phyloP scores from a whole-genome alignment of 2,797 vertebrate genomes.

The Brachyalestes nurse region DNA sequence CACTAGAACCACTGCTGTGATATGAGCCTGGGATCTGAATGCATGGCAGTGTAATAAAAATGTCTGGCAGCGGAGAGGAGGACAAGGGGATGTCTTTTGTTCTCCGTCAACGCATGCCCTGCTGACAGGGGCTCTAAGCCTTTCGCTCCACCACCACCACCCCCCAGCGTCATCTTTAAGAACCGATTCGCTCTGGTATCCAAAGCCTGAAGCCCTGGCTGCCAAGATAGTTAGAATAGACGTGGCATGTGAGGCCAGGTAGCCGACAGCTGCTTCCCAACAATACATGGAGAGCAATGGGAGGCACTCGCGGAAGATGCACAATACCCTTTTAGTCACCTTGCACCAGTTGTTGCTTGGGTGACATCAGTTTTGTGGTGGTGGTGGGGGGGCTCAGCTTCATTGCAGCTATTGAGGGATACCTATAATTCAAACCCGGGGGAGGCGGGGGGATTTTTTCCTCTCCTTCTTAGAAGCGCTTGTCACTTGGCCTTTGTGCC shows the following conservation, averaged over 20 bases:
- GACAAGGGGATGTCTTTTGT: slow-evolving; percentile 52
- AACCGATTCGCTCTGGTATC: slow-evolving; percentile 82
- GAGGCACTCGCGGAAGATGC: slow-evolving; percentile 79
- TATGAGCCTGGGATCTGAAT: slow-evolving; percentile 43
- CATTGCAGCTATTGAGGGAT: slow-evolving; percentile 55
- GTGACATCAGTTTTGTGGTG: slow-evolving; percentile 67
- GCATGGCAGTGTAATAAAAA: slow-evolving; percentile 48
- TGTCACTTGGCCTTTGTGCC: slow-evolving; percentile 54
- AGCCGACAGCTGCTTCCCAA: slow-evolving; percentile 81
- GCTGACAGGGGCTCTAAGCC: slow-evolving; percentile 80
- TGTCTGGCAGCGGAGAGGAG: slow-evolving; percentile 48
- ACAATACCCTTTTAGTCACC: slow-evolving; percentile 77
- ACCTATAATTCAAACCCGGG: slow-evolving; percentile 62
- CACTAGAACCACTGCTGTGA: slow-evolving; percentile 40
- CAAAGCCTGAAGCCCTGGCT: slow-evolving; percentile 76
- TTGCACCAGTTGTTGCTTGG: slow-evolving; percentile 79
- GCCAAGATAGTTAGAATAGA: slow-evolving; percentile 81
- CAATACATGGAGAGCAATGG: slow-evolving; percentile 81
- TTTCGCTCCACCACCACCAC: slow-evolving; percentile 65
- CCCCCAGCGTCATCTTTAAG: slow-evolving; percentile 80
- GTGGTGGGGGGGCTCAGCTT: slow-evolving; percentile 54
- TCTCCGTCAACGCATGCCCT: slow-evolving; percentile 81
- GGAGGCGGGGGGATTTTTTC: slow-evolving; percentile 44
- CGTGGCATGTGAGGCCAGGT: slow-evolving; percentile 78
- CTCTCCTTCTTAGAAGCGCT: slow-evolving; percentile 69